Base-by-base conservation (phyloP, 2,888 invertebrate genomes). In the Dynastes tityus region DNA sequence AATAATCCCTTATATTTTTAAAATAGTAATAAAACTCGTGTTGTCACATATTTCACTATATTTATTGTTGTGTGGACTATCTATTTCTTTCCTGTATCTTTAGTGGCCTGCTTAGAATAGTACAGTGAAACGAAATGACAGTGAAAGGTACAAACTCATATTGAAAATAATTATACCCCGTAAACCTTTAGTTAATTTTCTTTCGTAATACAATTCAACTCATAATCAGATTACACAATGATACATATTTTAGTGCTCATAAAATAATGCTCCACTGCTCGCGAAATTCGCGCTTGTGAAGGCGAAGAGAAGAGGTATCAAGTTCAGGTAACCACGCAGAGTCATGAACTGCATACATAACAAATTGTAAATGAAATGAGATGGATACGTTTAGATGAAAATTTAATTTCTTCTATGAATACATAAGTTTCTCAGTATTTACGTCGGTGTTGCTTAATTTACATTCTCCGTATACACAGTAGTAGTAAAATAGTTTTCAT, bases 221-320 rank as follows among this genome's bases (percentile, higher is more conserved):
- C n/a, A 13, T 29, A 63, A 63, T 63, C 63, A 63, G 63, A 63
- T 63, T 63, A 63, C 29, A 63, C 32, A 63, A 63, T 63, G 11
- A 13, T 63, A 63, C 32, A 63, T 63, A 63, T 63, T 63, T 63
- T 63, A 32, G 63, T 9, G 32, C 27, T 63, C 63, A 11, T 63
- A 29, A 61, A 8, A 1, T 61, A 61, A 61, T 61, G 22, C 61
- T 11, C 9, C 27, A 22, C 22, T 61, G 63, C 11, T 32, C 11
- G 29, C 63, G 6, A 29, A 32, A 63, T 63, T 29, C 63, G 5
- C 27, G 63, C 29, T 32, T 63, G 29, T 32, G 11, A 32, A 29
- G 29, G 2, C 29, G 32, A 2, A 11, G 29, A 13, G 13, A n/a
- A 29, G 11, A 63, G 22, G 55, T 32, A 63, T 63, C 9, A 63